Evolutionary conservation across 2,113 vertebrate genomes (phyloP), one percentile per base, ranked within the genome.

Genomic region (Pseudopodoces humilis): DNA sequence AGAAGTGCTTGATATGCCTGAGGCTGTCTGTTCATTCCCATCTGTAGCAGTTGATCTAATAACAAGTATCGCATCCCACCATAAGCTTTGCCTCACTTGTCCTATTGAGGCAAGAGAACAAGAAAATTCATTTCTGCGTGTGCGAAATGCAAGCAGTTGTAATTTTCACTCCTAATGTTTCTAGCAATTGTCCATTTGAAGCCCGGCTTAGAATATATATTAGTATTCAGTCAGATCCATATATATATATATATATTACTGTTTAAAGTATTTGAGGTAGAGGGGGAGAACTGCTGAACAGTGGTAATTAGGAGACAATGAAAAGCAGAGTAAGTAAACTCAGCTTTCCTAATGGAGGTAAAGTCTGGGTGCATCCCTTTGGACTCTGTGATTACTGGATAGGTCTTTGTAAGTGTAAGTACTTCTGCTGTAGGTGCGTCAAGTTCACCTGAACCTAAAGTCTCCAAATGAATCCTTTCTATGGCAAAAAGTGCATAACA

Each of bases 401-500:
- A 71, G 49, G n/a, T 35, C 31, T 58, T 30, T 49, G n/a, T 67
- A 63, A 76, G 47, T 28, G 31, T 35, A 68, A 35, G 37, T 41
- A 21, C 16, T 67, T 72, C 50, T 65, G 67, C 71, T 58, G 43
- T 21, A n/a, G n/a, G 19, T 64, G 16, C n/a, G 39, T n/a, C 53
- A 72, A 74, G 39, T 50, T 28, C 55, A 72, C 10, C 53, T 49
- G 53, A 81, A 81, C 13, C 13, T 33, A 46, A 59, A 59, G 56
- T 10, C 13, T 1, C 1, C 63, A 68, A 35, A 28, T 27, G 25
- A 68, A 53, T 49, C 19, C 10, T 15, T 53, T 30, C 2, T 21
- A 2, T 15, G 22, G 44, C 0, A 1, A 62, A 30, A 58, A 64
- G 25, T 52, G 13, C 10, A 0, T 53, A 46, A 19, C 4, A 1